Conservation (phyloP, 2,797 vertebrate species). For the Cynodonichthys magdalenae region DNA sequence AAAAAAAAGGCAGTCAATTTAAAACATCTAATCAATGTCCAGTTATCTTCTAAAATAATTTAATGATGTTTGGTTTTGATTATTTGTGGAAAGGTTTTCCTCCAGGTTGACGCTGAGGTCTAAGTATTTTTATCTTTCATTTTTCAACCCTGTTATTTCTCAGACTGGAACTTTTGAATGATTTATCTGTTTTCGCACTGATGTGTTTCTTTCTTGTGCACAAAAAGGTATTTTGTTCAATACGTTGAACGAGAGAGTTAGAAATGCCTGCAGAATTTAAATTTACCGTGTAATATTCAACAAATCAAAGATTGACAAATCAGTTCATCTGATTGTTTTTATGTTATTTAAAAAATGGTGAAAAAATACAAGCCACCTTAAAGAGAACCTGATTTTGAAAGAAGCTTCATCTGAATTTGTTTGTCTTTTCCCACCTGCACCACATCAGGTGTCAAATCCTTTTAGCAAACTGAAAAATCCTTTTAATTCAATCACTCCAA, state of each 20-base stretch:
- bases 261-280: too few relatives aligned
- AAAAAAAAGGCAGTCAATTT: neutral
- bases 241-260: too few relatives aligned
- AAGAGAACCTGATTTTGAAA: constrained; percentile 10
- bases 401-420: neutral
- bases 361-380: neutral
- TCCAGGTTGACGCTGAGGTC: neutral
- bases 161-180: neutral
- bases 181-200: too few relatives aligned
- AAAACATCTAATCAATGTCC: neutral
- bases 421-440: neutral
- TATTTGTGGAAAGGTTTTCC: neutral
- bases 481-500: constrained; percentile 2
- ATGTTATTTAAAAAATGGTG: neutral
- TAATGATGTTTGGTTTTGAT: neutral
- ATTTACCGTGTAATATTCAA: neutral
- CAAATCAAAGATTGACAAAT: neutral
- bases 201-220: too few relatives aligned
- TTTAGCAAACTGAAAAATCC: neutral
- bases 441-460: neutral
- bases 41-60: neutral
- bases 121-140: too few relatives aligned
- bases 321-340: neutral
- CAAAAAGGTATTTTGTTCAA: too few relatives aligned
- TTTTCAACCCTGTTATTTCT: neutral